Evolutionary conservation across 2,797 vertebrate species (phyloP), one percentile per base, ranked within the genome.

Genomic region (Tiaroga cobitis): DNA sequence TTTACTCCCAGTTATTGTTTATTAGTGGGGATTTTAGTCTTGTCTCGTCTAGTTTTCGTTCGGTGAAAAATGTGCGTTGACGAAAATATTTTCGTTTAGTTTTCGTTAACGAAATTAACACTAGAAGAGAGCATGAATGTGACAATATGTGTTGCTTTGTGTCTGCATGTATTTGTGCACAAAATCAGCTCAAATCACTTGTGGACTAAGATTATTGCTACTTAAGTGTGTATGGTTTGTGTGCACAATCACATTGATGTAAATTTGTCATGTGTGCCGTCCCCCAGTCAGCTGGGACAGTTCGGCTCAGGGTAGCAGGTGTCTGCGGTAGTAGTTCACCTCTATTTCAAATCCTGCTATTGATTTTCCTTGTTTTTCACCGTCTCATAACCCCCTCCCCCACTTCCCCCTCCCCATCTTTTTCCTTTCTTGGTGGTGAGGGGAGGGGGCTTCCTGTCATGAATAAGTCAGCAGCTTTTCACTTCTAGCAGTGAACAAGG

Each of bases 401-500:
- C 82, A 39, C 43, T n/a, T 67, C 24, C 63, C 16, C 6, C 41
- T 51, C 79, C 73, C 74, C 54, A 24, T 73, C 43, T 56, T 34
- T 43, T 81, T 54, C 37, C 49, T 74, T 70, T 84, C 49, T 74
- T 29, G 61, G 63, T 8, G 65, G 10, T 61, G 21, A 24, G 34
- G 34, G n/a, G 67, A 77, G 81, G 77, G 46, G 43, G 49, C 83
- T 84, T 90, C 63, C 56, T 43, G 76, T 86, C 80, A 86, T 86
- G 72, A 89, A 89, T 86, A 72, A 87, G 80, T 86, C 74, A 86
- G 69, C 77, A 8, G 54, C 39, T 80, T 84, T 85, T 86, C 79
- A 56, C 26, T 81, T 83, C 80, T 59, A 73, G 75, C 67, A 78
- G 49, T 43, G 49, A 86, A 83, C 80, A 61, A 81, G n/a, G 67